Conservation (phyloP, 2,797 vertebrate genomes). For the Cossypha caffra region DNA sequence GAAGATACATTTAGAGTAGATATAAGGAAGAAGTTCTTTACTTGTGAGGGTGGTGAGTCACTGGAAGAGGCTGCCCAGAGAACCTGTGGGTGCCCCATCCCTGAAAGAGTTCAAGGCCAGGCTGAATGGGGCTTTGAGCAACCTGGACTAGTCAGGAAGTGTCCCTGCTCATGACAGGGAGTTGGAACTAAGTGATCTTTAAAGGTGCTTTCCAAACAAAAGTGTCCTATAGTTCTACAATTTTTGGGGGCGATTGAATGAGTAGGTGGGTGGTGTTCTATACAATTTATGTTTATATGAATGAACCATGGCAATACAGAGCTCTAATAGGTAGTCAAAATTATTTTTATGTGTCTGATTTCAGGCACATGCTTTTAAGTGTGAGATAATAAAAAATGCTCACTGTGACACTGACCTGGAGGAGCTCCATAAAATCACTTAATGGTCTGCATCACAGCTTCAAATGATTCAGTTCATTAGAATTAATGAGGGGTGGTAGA, state of each 20-base stretch:
- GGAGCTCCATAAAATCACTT: slow-evolving; percentile 42
- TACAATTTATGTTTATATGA: background rate
- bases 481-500: slow-evolving; percentile 54
- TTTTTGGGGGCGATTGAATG: background rate
- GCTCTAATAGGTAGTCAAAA: background rate
- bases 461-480: slow-evolving; percentile 62
- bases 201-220: background rate
- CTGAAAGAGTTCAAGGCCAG: background rate
- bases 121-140: background rate
- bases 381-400: background rate
- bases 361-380: background rate
- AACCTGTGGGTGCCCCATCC: fast-evolving
- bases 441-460: slow-evolving; percentile 29
- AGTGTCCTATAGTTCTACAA: fast-evolving
- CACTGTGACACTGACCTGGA: background rate
- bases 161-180: background rate
- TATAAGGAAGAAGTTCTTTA: background rate
- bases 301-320: background rate
- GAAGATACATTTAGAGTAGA: background rate
- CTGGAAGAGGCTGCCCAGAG: background rate
- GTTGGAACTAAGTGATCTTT: background rate
- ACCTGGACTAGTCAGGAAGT: background rate
- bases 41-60: fast-evolving
- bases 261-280: background rate
- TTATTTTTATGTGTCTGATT: background rate